A percentile compares a stretch with the other conserved stretches of the same genome.
phyloP scores from a whole-genome alignment of 2,888 invertebrate genomes.

The Lithophane semibrunnea region DNA sequence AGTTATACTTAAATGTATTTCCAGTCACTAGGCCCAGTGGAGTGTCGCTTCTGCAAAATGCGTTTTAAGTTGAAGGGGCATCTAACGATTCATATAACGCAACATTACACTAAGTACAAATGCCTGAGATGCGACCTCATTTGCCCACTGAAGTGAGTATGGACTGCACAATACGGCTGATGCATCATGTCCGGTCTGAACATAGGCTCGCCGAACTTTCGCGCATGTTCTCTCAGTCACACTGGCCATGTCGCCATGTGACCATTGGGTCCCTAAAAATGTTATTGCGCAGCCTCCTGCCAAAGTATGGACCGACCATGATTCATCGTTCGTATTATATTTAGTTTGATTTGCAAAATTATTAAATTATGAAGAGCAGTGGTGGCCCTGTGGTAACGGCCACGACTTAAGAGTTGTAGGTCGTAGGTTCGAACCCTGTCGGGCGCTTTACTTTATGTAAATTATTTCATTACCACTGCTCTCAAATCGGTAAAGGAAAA shows the following conservation, averaged over 20 bases:
- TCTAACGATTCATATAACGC: conserved; percentile 74
- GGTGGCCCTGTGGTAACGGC: too few species aligned
- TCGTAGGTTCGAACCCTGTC: too few species aligned
- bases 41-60: conserved; percentile 79
- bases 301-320: neutral
- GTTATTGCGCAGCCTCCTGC: too few species aligned
- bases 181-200: neutral
- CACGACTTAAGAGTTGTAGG: too few species aligned
- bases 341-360: neutral
- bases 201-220: neutral
- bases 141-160: conserved; percentile 70
- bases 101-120: conserved; percentile 75
- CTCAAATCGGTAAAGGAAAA: too few species aligned
- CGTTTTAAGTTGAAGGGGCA: conserved; percentile 78
- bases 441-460: too few species aligned
- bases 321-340: too few species aligned
- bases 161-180: neutral
- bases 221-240: neutral
- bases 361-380: neutral
- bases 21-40: conserved; percentile 72
- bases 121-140: conserved; percentile 74
- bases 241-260: neutral
- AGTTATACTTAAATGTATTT: conserved; percentile 6
- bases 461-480: too few species aligned
- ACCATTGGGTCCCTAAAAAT: neutral